Conservation (phyloP, 2,888 invertebrate species). For the Temnothorax ravouxi region DNA sequence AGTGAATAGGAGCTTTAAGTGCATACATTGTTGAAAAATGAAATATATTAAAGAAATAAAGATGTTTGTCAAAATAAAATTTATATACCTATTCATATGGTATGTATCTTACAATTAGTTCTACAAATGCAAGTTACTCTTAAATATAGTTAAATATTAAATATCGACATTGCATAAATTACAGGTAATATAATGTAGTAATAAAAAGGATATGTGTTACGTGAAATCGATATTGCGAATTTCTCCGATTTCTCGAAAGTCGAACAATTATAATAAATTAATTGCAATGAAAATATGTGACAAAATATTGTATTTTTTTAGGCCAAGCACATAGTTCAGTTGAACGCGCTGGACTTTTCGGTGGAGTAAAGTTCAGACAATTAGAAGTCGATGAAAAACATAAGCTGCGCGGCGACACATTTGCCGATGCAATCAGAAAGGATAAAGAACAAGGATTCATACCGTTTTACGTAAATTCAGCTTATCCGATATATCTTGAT, state of each 20-base stretch:
- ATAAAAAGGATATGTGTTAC: not conserved
- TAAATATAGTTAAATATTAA: not conserved
- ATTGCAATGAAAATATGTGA: not conserved
- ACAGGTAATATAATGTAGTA: not conserved
- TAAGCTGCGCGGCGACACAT: slow-evolving; percentile 91
- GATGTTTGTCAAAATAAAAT: not conserved
- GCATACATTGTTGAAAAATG: not conserved
- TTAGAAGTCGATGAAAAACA: slow-evolving; percentile 92
- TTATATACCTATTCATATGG: not conserved
- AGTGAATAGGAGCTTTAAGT: no score
- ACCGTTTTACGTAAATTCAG: slow-evolving; percentile 95
- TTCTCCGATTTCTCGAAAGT: not conserved
- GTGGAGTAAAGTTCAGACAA: slow-evolving; percentile 93
- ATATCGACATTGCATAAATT: not conserved
- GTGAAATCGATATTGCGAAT: not conserved
- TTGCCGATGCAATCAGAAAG: slow-evolving; percentile 93
- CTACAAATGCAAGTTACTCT: not conserved
- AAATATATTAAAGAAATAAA: not conserved
- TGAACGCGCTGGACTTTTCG: slow-evolving; percentile 96
- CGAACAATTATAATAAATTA: not conserved
- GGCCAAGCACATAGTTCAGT: slow-evolving; percentile 97
- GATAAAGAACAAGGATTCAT: slow-evolving; percentile 96
- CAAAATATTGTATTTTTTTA: slow-evolving; percentile 81
- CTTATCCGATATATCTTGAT: not conserved
- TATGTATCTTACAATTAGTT: not conserved